Evolutionary conservation across 2,797 vertebrate species (phyloP), one percentile per base, ranked within the genome.

Genomic region (Falco peregrinus): DNA sequence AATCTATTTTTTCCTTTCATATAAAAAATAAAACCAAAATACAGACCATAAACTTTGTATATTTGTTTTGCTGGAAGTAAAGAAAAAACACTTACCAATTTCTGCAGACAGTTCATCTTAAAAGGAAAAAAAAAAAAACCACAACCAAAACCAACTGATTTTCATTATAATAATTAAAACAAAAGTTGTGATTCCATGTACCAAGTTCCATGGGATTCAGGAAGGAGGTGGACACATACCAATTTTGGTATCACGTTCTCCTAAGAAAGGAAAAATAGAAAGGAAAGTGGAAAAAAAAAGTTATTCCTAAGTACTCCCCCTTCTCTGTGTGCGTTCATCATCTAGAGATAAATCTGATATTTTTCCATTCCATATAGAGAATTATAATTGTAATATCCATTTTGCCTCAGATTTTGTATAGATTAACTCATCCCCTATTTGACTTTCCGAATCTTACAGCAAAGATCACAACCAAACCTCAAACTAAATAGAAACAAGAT

Each of bases 181-280:
- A 39, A 24, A 60, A 35, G 35, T 16, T 29, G 10, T 1, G 20
- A 41, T 29, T 56, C 20, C 24, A 7, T 1, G 10, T 39, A 8
- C 12, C 3, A 16, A 6, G 61, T 13, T 19, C 17, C 5, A 3
- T 0, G 35, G 70, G 35, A 7, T 3, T 11, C 6, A 7, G 50
- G 57, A 22, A 20, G 74, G 47, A 33, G 73, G 6, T 4, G 53
- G 64, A 10, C 65, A 87, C 75, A 3, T 48, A 87, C 84, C 84
- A 0, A 79, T 56, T 21, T 14, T 48, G 50, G 57, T 5, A 13
- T 79, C 75, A 2, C n/a, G 57, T 21, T 79, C 84, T 16, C 41
- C 84, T 87, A 54, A 70, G 39, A 4, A 29, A 25, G 10, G 24
- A 12, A 37, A 39, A 86, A 69, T 3, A 28, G 8, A 6, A 33